Conservation (phyloP, 2,113 vertebrate genomes). For the Aepyceros melampus region DNA sequence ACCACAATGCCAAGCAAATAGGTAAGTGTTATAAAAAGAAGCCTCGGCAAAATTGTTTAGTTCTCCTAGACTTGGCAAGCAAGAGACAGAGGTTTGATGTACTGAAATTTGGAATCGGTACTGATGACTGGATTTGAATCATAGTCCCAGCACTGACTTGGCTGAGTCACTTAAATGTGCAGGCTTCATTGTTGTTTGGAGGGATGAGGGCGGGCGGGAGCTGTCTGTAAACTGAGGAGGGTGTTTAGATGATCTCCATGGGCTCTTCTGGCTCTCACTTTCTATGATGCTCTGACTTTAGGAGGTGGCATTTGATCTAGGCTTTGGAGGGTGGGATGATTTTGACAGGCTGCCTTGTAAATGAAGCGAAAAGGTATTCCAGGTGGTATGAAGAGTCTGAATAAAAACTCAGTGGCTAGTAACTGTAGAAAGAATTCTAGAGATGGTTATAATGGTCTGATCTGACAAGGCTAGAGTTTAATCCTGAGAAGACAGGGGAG, state of each 20-base stretch:
- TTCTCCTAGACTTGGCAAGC: conserved; percentile 19
- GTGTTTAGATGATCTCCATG: conserved; percentile 26
- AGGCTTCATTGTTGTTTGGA: conserved; percentile 8
- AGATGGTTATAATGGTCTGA: neutral
- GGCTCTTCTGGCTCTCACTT: conserved; percentile 48
- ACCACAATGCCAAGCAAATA: neutral
- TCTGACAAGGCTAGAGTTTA: neutral
- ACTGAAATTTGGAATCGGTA: conserved; percentile 49
- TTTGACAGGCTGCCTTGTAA: conserved; percentile 57
- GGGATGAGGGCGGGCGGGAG: neutral
- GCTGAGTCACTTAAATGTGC: conserved; percentile 29
- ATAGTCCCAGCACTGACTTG: conserved; percentile 28
- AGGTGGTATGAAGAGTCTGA: conserved; percentile 51
- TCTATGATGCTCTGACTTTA: conserved; percentile 55
- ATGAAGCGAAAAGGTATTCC: conserved; percentile 53
- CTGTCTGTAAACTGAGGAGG: conserved; percentile 53
- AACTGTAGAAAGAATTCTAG: conserved; percentile 20
- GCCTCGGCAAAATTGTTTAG: neutral
- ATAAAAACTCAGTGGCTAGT: conserved; percentile 29
- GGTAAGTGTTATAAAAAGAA: neutral
- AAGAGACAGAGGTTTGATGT: neutral
- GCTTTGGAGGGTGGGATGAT: conserved; percentile 42
- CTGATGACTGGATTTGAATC: conserved; percentile 63
- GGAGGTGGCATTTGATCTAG: conserved; percentile 65
- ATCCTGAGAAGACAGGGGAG: neutral